phyloP scores from a whole-genome alignment of 2,113 vertebrate species.

The Paraplagusia blochii region DNA sequence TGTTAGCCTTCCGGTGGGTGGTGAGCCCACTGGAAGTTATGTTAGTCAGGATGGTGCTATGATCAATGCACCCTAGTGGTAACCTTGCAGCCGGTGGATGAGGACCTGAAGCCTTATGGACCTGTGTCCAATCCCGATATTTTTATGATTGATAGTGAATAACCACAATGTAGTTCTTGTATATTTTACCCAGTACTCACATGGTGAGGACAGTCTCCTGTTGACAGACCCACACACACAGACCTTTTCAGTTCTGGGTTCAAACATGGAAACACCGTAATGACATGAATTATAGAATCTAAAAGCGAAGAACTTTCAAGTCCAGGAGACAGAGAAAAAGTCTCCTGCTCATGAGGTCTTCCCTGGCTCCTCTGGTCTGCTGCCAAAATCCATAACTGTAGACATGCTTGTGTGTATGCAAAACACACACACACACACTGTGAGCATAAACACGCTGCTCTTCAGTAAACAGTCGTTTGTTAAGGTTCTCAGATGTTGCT shows the following conservation, averaged over 20 bases:
- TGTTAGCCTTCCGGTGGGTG: too few relatives aligned
- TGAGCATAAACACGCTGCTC: conserved; percentile 30
- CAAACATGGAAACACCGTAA: not conserved
- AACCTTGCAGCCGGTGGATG: too few relatives aligned
- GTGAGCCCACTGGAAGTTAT: too few relatives aligned
- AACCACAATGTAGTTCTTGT: conserved; percentile 29
- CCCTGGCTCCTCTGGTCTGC: conserved; percentile 35
- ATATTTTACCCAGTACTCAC: not conserved
- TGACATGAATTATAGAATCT: not conserved
- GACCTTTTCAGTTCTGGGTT: not conserved
- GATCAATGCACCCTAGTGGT: too few relatives aligned
- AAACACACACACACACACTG: conserved; percentile 30
- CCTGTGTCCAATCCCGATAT: too few relatives aligned
- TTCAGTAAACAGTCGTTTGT: conserved; percentile 65
- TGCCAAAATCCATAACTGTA: conserved; percentile 36
- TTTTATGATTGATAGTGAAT: too few relatives aligned
- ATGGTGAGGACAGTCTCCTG: not conserved
- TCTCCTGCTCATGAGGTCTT: conserved; percentile 40
- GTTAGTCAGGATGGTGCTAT: too few relatives aligned
- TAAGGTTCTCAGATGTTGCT: conserved; percentile 55
- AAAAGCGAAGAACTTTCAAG: not conserved
- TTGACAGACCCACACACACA: not conserved
- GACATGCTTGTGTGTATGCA: conserved; percentile 2
- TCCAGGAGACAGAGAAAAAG: conserved; percentile 7
- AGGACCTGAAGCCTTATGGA: too few relatives aligned